Evolutionary conservation across 2,797 vertebrate species (phyloP).

Genomic region (Pseudomugil tenellus): DNA sequence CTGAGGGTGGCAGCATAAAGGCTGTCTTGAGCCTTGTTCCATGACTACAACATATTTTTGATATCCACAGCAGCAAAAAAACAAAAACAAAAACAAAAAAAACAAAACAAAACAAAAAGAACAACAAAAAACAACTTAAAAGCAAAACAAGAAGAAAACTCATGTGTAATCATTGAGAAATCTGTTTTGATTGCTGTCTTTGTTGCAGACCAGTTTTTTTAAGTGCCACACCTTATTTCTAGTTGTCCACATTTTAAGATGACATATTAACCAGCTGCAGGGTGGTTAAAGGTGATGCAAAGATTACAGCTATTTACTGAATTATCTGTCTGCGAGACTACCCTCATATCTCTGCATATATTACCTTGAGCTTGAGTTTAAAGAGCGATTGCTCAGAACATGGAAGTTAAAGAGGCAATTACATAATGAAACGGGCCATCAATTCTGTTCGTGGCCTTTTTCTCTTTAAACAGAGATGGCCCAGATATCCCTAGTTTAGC

Average conservation of each 20-base stretch:
- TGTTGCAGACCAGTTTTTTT: conserved; percentile 42
- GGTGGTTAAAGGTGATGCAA: conserved; percentile 80
- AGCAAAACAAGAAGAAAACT: neutral
- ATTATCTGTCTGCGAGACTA: conserved; percentile 78
- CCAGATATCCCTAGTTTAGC: conserved; percentile 77
- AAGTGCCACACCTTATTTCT: conserved; percentile 57
- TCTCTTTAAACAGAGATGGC: conserved; percentile 81
- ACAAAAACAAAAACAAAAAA: conserved; percentile 16
- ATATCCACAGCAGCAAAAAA: conserved; percentile 46
- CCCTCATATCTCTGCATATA: conserved; percentile 78
- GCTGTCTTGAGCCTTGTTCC: conserved; percentile 69
- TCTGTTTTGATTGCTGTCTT: conserved; percentile 57
- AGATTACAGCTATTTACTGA: conserved; percentile 83
- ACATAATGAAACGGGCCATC: conserved; percentile 85
- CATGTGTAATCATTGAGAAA: conserved; percentile 43
- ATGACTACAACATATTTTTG: conserved; percentile 60
- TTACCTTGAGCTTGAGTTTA: conserved; percentile 82
- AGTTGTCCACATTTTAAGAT: conserved; percentile 59
- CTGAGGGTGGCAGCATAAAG: conserved; percentile 75
- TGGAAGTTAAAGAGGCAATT: conserved; percentile 85
- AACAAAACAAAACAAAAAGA: neutral
- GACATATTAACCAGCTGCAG: conserved; percentile 71
- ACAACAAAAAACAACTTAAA: conserved; percentile 11
- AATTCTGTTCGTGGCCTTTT: conserved; percentile 80
- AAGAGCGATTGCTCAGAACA: conserved; percentile 83